Evolutionary conservation across 2,888 invertebrate genomes (phyloP), one percentile per base, ranked within the genome.

Genomic region (Ischnura elegans): DNA sequence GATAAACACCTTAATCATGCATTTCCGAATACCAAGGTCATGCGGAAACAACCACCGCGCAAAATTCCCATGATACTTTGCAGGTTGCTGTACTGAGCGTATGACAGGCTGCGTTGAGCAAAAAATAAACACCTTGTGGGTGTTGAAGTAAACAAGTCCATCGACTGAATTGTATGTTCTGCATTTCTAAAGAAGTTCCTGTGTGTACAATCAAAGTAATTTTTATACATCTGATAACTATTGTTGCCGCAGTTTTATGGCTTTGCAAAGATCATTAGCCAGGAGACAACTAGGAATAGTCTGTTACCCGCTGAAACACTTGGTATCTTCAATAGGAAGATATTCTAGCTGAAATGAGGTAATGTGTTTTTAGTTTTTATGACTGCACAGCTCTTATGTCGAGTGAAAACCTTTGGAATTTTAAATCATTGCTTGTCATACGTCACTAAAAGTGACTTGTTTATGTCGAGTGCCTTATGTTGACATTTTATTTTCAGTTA

Each of bases 401-500:
- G 13, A 1, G 29, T n/a, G 76, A 13, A 36, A 0, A 10, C 13
- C 10, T 19, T 6, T 76, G 29, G 51, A 36, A 6, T 10, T 8
- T 0, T 29, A 36, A 76, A 76, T 36, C 36, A 36, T 10, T 29
- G 36, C 13, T 76, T 76, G 76, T 76, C 76, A 76, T 76, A 5
- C 76, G 36, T 76, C 13, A 13, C 76, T 16, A 36, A 36, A 8
- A 36, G 76, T 8, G 10, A 10, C 76, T 36, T 36, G 76, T 36
- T 36, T 76, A 36, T 76, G 36, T 76, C 25, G 36, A n/a, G 29
- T 76, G 36, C 36, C 8, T 10, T 36, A 36, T 76, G 13, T 76
- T 51, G 3, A 43, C 42, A 19, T 94, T 94, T 94, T 94, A 94
- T 93, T 95, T 95, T 95, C 96, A 98, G 98, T 96, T 97, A 97